A percentile compares a stretch with the other conserved stretches of the same genome.
These are phyloP conservation scores for Salmo trutta DNA, from an alignment of 2,797 vertebrate species.

Conservation along the genomic window DNA sequence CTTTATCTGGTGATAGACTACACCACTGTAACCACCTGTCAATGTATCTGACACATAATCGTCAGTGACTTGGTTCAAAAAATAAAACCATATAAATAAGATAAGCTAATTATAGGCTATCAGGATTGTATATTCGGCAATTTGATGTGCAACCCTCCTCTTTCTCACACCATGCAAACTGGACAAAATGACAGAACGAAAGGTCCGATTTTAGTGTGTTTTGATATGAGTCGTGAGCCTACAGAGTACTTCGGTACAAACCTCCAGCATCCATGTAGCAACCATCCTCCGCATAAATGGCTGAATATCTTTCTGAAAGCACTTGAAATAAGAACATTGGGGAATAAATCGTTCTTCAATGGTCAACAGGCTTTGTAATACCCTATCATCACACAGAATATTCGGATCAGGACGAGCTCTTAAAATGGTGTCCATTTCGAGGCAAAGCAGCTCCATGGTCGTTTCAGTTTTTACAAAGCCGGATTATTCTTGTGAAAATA, in stretches of 20 bases:
- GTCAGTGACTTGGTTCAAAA: slow-evolving; percentile 50
- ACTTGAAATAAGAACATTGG: slow-evolving; percentile 90
- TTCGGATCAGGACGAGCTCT: slow-evolving; percentile 87
- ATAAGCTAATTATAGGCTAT: slow-evolving; percentile 34
- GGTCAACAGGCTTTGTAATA: slow-evolving; percentile 88
- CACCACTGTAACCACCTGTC: slow-evolving; percentile 25
- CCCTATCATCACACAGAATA: slow-evolving; percentile 87
- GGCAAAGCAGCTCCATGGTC: slow-evolving; percentile 80
- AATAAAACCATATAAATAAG: slow-evolving; percentile 46
- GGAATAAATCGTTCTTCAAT: slow-evolving; percentile 92
- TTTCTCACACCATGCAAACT: slow-evolving; percentile 32
- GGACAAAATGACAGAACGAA: slow-evolving; percentile 21
- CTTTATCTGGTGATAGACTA: neutral
- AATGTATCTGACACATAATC: slow-evolving; percentile 39
- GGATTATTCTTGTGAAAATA: slow-evolving; percentile 49
- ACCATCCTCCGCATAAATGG: slow-evolving; percentile 96
- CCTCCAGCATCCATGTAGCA: slow-evolving; percentile 98
- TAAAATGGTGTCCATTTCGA: slow-evolving; percentile 85
- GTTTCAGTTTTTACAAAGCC: slow-evolving; percentile 34
- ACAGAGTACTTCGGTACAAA: slow-evolving; percentile 60
- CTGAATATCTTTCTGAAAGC: slow-evolving; percentile 91
- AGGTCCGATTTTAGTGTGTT: slow-evolving; percentile 36
- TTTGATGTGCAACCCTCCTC: slow-evolving; percentile 12
- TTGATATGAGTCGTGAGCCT: slow-evolving; percentile 46
- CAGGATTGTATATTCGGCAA: slow-evolving; percentile 42